Conservation (phyloP, 2,113 vertebrate species). For the Rhabdornis inornatus region DNA sequence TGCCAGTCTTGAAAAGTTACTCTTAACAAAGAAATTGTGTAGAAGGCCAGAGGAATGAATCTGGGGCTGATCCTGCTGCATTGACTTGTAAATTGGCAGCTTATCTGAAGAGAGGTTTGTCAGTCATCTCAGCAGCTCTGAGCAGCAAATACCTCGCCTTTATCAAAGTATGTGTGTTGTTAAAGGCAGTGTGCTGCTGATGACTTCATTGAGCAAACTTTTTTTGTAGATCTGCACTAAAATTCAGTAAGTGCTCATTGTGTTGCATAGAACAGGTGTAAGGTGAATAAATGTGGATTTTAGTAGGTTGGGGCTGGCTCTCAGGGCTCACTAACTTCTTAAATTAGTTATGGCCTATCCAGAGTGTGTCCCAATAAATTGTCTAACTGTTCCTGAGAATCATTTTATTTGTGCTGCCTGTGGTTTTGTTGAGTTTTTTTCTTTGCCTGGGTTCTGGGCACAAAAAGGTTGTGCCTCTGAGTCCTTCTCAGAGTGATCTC, state of each 20-base stretch:
- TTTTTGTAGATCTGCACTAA: neutral
- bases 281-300: neutral
- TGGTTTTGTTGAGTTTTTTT: neutral
- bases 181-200: neutral
- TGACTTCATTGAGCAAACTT: neutral
- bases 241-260: fast-evolving
- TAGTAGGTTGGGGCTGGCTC: neutral
- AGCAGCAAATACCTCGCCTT: neutral
- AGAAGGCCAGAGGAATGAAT: neutral
- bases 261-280: neutral
- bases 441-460: neutral
- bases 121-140: neutral
- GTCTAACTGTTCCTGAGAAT: neutral
- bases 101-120: neutral
- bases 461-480: neutral
- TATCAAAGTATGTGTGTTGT: neutral
- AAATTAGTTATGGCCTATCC: neutral
- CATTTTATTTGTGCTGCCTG: neutral
- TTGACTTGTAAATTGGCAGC: neutral
- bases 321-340: neutral
- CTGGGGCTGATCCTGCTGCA: neutral
- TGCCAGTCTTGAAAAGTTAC: neutral
- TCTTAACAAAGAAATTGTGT: neutral
- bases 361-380: neutral
- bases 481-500: neutral